phyloP scores from a whole-genome alignment of 2,888 invertebrate genomes.

The Elegia similella region DNA sequence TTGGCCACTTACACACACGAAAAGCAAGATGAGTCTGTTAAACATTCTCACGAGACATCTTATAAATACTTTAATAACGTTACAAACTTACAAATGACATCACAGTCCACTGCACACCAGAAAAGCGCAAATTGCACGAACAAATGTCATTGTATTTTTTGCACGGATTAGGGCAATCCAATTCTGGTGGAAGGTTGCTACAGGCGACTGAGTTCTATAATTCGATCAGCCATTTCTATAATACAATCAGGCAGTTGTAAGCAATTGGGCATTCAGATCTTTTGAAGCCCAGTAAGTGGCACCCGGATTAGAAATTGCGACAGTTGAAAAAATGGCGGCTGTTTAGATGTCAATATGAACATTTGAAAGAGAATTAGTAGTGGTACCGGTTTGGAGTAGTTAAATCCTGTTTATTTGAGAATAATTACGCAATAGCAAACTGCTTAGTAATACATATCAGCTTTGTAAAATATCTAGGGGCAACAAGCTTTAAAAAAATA shows the following conservation, averaged over 20 bases:
- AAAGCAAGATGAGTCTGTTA: neutral
- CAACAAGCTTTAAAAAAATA: no score
- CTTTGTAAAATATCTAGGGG: no score
- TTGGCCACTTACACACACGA: no score
- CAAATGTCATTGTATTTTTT: conserved; percentile 50
- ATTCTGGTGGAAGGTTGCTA: conserved; percentile 45
- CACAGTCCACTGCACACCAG: conserved; percentile 10
- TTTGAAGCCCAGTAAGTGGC: conserved; percentile 14
- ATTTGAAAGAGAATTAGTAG: conserved; percentile 7
- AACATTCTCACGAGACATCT: conserved; percentile 12
- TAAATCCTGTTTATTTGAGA: neutral
- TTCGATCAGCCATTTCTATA: conserved; percentile 41
- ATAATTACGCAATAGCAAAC: neutral
- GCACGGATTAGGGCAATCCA: conserved; percentile 52
- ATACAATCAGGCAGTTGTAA: conserved; percentile 17
- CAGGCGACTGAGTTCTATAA: conserved; percentile 28
- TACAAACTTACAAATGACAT: conserved; percentile 12
- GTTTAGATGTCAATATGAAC: conserved; percentile 1
- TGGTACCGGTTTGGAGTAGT: neutral
- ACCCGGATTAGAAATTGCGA: conserved; percentile 17
- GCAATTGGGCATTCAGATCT: conserved; percentile 9
- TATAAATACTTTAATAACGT: conserved; percentile 5
- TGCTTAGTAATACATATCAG: neutral
- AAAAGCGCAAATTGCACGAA: conserved; percentile 38
- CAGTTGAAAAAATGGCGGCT: conserved; percentile 9